phyloP scores from a whole-genome alignment of 1,140 invertebrate genomes.

The Drosophila novamexicana region DNA sequence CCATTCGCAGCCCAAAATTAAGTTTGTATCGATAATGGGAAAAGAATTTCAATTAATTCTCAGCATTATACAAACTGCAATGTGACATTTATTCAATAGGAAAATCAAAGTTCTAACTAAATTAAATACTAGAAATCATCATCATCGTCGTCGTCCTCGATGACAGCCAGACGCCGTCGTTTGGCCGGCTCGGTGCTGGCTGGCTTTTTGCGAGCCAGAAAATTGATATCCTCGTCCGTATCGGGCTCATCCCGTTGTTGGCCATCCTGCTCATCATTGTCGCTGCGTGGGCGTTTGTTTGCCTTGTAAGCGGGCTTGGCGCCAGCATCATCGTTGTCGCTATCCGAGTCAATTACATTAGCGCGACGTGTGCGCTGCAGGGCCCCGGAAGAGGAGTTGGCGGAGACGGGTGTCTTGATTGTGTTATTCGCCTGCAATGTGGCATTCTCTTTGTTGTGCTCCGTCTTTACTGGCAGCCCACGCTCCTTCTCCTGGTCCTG shows the following conservation, averaged over 20 bases:
- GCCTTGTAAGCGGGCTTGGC: conserved; percentile 60
- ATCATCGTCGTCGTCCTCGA: conserved; percentile 81
- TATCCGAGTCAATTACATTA: conserved; percentile 84
- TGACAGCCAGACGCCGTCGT: conserved; percentile 77
- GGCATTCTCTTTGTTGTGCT: conserved; percentile 62
- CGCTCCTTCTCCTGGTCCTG: conserved; percentile 14
- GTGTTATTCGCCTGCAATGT: conserved; percentile 56
- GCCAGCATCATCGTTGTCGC: conserved; percentile 66
- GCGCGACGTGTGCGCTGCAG: conserved; percentile 76
- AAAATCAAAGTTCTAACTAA: conserved; percentile 19
- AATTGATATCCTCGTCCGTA: conserved; percentile 67
- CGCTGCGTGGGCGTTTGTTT: conserved; percentile 80
- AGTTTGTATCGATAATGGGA: not conserved
- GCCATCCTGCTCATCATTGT: conserved; percentile 60
- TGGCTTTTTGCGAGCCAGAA: conserved; percentile 77
- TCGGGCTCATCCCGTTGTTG: conserved; percentile 34
- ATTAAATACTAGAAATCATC: conserved; percentile 70
- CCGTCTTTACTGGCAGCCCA: conserved; percentile 4
- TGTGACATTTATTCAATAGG: conserved; percentile 53
- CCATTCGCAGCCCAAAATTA: not conserved
- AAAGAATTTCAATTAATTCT: conserved; percentile 22
- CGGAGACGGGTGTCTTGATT: conserved; percentile 47
- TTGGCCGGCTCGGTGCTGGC: conserved; percentile 64
- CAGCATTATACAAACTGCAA: conserved; percentile 16
- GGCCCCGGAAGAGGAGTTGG: conserved; percentile 26